phyloP scores from a whole-genome alignment of 2,888 invertebrate genomes.

The Epinotia ramella region DNA sequence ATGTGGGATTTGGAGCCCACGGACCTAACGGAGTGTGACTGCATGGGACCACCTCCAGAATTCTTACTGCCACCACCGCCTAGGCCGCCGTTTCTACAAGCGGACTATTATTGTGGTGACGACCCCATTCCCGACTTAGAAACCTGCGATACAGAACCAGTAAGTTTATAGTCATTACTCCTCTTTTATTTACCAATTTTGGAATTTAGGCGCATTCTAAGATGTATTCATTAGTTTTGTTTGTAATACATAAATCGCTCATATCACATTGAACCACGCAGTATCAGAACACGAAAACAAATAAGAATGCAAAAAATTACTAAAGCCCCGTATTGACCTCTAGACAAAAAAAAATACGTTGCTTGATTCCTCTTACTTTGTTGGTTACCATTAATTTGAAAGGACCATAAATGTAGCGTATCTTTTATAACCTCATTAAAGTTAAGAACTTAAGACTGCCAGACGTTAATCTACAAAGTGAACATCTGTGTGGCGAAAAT shows the following conservation, averaged over 20 bases:
- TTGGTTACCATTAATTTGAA: constrained; percentile 18
- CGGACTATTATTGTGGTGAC: constrained; percentile 89
- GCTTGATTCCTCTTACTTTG: constrained; percentile 11
- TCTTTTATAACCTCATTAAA: constrained; percentile 32
- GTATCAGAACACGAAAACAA: not conserved
- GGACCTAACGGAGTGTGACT: constrained; percentile 90
- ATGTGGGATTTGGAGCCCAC: constrained; percentile 91
- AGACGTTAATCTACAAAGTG: constrained; percentile 25
- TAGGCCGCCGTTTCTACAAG: constrained; percentile 89
- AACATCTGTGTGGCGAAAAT: constrained; percentile 14
- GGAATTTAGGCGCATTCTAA: not conserved
- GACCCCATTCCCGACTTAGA: constrained; percentile 89
- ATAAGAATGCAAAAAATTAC: not conserved
- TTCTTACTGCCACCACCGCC: constrained; percentile 91
- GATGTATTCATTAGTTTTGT: not conserved
- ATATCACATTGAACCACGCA: not conserved
- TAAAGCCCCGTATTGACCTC: not conserved
- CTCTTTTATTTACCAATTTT: not conserved
- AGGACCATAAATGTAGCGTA: constrained; percentile 27
- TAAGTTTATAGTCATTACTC: constrained; percentile 74
- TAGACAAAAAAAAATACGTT: not conserved
- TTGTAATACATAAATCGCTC: no score
- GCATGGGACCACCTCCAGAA: constrained; percentile 90
- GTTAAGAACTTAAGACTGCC: constrained; percentile 26
- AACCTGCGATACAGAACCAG: constrained; percentile 91